Percentiles rank a stretch among this genome's conserved stretches.
phyloP scores from a whole-genome alignment of 2,797 vertebrate species.

The Mus caroli region DNA sequence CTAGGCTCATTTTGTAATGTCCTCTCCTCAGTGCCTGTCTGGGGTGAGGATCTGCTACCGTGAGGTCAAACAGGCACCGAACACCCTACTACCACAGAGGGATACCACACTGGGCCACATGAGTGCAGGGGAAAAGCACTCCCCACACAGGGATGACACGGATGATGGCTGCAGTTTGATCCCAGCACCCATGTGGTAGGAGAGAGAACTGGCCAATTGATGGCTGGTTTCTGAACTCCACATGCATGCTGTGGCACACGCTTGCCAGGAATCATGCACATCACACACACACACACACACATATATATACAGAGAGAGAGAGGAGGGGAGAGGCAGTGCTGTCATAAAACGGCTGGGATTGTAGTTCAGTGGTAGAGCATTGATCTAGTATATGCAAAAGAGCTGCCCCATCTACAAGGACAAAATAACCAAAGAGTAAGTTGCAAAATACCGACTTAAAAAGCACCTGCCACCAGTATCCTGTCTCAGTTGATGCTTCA shows the following conservation, averaged over 20 bases:
- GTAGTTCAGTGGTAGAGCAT: neutral
- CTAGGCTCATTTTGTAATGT: neutral
- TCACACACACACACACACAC: no score
- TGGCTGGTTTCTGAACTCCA: neutral
- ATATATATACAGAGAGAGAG: neutral
- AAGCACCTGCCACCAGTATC: no score
- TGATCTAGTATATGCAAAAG: neutral
- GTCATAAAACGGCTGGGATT: neutral
- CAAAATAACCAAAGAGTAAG: neutral
- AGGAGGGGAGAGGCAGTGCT: neutral
- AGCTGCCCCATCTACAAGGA: neutral
- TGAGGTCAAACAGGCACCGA: neutral
- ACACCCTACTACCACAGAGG: neutral
- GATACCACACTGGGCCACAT: neutral
- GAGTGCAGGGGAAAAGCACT: neutral
- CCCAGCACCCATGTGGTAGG: no score
- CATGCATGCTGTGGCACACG: no score
- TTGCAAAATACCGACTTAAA: neutral
- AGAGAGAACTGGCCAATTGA: neutral
- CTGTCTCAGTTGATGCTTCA: neutral
- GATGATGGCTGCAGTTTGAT: neutral
- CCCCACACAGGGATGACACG: no score
- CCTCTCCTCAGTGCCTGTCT: neutral
- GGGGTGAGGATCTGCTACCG: neutral
- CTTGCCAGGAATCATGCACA: neutral